Conservation (phyloP, 2,113 vertebrate genomes). For the Bungarus multicinctus region DNA sequence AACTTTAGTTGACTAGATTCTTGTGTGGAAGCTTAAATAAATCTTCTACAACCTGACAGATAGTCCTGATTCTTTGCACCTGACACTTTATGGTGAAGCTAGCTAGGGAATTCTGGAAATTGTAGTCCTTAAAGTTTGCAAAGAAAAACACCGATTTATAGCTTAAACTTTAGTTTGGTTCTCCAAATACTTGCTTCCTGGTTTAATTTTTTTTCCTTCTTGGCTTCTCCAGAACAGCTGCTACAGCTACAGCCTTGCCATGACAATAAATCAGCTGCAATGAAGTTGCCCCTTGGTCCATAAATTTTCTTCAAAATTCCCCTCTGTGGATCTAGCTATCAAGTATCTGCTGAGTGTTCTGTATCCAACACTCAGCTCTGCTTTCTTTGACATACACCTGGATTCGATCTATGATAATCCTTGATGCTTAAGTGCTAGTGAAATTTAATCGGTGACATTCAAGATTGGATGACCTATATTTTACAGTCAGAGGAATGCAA, state of each 20-base stretch:
- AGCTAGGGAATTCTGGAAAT: background rate
- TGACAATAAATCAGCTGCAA: background rate
- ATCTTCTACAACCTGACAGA: background rate
- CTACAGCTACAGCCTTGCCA: background rate
- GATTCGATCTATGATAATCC: background rate
- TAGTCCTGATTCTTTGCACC: background rate
- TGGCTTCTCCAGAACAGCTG: background rate
- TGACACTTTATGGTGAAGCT: background rate
- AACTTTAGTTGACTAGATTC: no score
- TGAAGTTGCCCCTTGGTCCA: background rate
- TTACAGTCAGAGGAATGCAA: background rate
- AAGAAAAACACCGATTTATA: background rate
- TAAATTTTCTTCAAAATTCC: background rate
- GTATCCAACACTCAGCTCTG: background rate
- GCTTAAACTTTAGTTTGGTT: background rate
- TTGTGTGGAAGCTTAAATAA: no score
- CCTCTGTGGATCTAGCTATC: background rate
- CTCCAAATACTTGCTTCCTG: background rate
- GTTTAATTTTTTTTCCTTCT: background rate
- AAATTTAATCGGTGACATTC: slow-evolving; percentile 1
- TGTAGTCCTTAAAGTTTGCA: background rate
- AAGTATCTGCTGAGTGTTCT: background rate
- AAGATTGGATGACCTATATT: background rate
- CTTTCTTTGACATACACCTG: background rate
- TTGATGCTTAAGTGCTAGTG: background rate